phyloP scores from a whole-genome alignment of 2,888 invertebrate species.

The Athetis lepigone region DNA sequence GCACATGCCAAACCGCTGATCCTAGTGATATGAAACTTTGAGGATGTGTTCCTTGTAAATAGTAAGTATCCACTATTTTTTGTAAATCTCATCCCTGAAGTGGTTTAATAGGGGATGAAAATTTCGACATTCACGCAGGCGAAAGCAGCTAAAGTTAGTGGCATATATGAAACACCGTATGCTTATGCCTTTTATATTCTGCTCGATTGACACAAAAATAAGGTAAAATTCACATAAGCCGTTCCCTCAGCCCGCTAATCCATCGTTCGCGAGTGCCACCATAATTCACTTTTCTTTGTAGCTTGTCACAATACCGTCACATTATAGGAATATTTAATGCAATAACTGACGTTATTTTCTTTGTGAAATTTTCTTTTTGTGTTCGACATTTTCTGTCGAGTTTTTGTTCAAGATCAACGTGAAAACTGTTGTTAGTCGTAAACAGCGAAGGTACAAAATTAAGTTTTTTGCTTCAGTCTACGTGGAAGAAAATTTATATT shows the following conservation, averaged over 20 bases:
- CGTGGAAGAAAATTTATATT: neutral
- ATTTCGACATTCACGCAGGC: too few relatives aligned
- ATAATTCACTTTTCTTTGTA: slow-evolving; percentile 47
- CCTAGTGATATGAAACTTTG: too few relatives aligned
- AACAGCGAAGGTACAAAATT: slow-evolving; percentile 1
- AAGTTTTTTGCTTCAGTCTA: neutral
- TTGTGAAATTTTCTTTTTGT: slow-evolving; percentile 34
- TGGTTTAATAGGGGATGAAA: too few relatives aligned
- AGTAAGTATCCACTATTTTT: too few relatives aligned
- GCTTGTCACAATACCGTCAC: slow-evolving; percentile 25
- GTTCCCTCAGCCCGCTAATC: slow-evolving; percentile 30
- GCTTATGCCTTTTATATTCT: neutral
- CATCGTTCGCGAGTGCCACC: slow-evolving; percentile 21
- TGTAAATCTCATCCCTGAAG: too few relatives aligned
- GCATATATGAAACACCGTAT: too few relatives aligned
- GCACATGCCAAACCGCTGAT: too few relatives aligned
- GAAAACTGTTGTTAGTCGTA: neutral
- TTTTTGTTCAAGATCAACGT: slow-evolving; percentile 12
- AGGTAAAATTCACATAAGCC: neutral
- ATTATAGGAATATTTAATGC: slow-evolving; percentile 36
- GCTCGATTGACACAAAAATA: neutral
- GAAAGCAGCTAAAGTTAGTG: too few relatives aligned
- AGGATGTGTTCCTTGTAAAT: too few relatives aligned
- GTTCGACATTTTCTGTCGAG: slow-evolving; percentile 21
- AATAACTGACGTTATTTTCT: slow-evolving; percentile 32